These are phyloP conservation scores for Cephus runcator DNA, from an alignment of 2,888 invertebrate species.

Conservation along the genomic window DNA sequence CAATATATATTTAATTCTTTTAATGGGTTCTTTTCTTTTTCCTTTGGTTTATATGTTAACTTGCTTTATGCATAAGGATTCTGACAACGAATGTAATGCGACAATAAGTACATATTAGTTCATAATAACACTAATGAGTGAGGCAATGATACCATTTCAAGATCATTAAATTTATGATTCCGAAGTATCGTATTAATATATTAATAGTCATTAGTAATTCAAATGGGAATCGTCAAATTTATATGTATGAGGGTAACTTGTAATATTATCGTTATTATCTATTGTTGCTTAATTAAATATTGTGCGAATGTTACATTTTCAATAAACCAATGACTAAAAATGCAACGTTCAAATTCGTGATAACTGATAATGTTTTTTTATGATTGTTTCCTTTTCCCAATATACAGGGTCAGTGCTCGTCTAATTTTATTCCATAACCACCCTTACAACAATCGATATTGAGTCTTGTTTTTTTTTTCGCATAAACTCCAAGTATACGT, in stretches of 20 bases:
- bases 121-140: neutral
- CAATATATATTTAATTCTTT: slow-evolving; percentile 39
- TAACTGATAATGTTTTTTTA: neutral
- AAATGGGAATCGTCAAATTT: neutral
- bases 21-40: slow-evolving; percentile 7
- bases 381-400: neutral
- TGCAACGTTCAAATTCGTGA: neutral
- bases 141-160: neutral
- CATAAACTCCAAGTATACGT: neutral
- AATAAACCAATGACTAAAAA: neutral
- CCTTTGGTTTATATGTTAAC: neutral
- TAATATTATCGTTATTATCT: neutral
- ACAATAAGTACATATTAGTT: neutral
- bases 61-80: neutral
- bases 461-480: neutral
- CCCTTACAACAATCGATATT: neutral
- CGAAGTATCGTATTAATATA: neutral
- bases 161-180: neutral
- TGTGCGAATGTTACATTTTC: neutral
- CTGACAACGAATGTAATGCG: neutral
- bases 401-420: neutral
- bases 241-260: neutral
- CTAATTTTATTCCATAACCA: neutral
- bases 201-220: neutral
- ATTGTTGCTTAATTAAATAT: neutral